phyloP scores from a whole-genome alignment of 2,113 vertebrate genomes.

The Tragelaphus strepsiceros region DNA sequence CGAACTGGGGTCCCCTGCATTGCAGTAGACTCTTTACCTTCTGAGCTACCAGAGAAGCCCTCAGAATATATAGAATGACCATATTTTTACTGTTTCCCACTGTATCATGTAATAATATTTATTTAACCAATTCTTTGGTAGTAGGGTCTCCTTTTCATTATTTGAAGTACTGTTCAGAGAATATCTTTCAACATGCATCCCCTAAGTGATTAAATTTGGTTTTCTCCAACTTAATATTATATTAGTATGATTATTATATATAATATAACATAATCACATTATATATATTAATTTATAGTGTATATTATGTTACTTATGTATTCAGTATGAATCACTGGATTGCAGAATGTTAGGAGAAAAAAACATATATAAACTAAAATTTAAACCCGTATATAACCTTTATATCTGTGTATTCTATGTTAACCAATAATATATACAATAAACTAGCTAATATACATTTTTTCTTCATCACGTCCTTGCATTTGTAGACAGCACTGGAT shows the following conservation, averaged over 20 bases:
- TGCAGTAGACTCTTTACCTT: background rate
- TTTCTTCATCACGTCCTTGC: background rate
- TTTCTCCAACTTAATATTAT: constrained; percentile 1
- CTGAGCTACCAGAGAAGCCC: background rate
- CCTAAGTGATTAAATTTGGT: background rate
- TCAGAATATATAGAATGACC: background rate
- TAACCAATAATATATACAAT: background rate
- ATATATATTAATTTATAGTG: background rate
- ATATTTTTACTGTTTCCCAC: background rate
- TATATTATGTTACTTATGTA: background rate
- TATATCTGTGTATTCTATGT: background rate
- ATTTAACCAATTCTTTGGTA: background rate
- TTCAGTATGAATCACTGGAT: background rate
- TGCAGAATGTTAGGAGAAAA: background rate
- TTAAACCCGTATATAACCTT: background rate
- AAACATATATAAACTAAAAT: background rate
- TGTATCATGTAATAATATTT: background rate
- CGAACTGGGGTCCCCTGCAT: background rate
- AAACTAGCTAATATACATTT: background rate
- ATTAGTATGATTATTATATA: background rate
- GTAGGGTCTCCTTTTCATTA: background rate
- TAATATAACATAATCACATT: background rate
- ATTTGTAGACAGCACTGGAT: background rate
- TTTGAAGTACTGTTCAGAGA: background rate
- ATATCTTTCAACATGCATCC: background rate